Evolutionary conservation across 2,797 vertebrate species (phyloP), one percentile per base, ranked within the genome.

Genomic region (Columba guinea): DNA sequence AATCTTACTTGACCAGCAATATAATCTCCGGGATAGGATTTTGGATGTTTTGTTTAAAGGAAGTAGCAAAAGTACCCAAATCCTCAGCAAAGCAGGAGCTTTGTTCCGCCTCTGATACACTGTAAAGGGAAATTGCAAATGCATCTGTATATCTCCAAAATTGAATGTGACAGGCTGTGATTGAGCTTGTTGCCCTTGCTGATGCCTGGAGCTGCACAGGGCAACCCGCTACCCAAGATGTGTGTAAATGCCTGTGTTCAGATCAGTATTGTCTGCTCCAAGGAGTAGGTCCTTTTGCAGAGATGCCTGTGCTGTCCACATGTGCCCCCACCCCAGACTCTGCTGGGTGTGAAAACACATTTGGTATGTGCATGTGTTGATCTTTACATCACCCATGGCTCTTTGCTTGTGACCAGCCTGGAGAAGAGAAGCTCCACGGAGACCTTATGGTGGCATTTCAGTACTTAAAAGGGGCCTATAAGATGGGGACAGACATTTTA

Each of bases 361-460:
- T 11, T 2, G 2, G 13, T 4, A 4, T 6, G 0, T 1, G 4
- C 0, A 0, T 15, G 11, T 11, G 17, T 19, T 86, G 59, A 17
- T 9, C 59, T 28, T 35, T 13, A 4, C n/a, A 6, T 23, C 51
- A 30, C 23, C 17, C 10, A 5, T 0, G 1, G 20, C 62, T 28
- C n/a, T 11, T 46, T 23, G 27, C 13, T 48, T 1, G 0, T 35
- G 16, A 34, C 3, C 1, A 7, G 44, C 19, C 19, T 46, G 44
- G 44, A 19, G 44, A 46, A 20, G 19, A 20, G 44, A 46, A 46
- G 44, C 44, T 46, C 44, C 19, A 46, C 19, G 44, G 44, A 46
- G 44, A 46, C 44, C 19, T 46, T 46, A 46, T 46, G 20, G 44
- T 20, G 19, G 9, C 44, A 46, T 46, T 46, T 46, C 44, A 46